Conservation (phyloP, 2,113 vertebrate genomes). For the Tetraodon nigroviridis region DNA sequence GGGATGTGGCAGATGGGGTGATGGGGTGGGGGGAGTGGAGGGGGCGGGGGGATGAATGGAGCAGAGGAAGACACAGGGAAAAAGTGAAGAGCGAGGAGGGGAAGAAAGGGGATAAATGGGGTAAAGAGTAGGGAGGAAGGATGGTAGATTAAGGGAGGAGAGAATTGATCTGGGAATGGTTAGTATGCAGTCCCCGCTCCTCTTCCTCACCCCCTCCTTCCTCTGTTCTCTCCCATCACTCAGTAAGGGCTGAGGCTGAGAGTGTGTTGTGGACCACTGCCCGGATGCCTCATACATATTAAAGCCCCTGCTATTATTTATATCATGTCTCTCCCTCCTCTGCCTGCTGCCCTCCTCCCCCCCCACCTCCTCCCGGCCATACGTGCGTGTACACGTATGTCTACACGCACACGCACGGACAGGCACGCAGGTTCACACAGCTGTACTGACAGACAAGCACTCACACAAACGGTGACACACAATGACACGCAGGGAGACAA, state of each 20-base stretch:
- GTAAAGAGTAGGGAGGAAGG: conserved; percentile 65
- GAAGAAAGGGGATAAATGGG: conserved; percentile 58
- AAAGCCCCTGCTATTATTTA: conserved; percentile 82
- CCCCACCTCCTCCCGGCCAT: conserved; percentile 37
- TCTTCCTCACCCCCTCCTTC: conserved; percentile 23
- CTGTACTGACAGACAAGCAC: conserved; percentile 52
- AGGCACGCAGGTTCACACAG: conserved; percentile 31
- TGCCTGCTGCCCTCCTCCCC: conserved; percentile 44
- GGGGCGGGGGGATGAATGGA: conserved; percentile 40
- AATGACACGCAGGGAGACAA: conserved; percentile 42
- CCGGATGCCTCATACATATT: conserved; percentile 82
- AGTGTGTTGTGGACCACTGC: conserved; percentile 80
- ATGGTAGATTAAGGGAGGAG: conserved; percentile 65
- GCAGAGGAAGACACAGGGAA: conserved; percentile 24
- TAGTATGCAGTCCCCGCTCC: conserved; percentile 75
- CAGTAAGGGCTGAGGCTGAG: conserved; percentile 70
- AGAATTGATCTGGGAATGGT: conserved; percentile 79
- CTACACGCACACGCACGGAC: conserved; percentile 20
- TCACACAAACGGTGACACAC: conserved; percentile 65
- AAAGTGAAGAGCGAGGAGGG: conserved; percentile 29
- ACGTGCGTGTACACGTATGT: conserved; percentile 48
- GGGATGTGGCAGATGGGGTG: conserved; percentile 15
- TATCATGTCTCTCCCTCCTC: conserved; percentile 73
- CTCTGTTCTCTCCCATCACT: conserved; percentile 76
- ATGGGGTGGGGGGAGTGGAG: conserved; percentile 6